These are phyloP conservation scores for Danaus melanippus DNA, from an alignment of 1,140 invertebrate genomes.

Conservation along the genomic window DNA sequence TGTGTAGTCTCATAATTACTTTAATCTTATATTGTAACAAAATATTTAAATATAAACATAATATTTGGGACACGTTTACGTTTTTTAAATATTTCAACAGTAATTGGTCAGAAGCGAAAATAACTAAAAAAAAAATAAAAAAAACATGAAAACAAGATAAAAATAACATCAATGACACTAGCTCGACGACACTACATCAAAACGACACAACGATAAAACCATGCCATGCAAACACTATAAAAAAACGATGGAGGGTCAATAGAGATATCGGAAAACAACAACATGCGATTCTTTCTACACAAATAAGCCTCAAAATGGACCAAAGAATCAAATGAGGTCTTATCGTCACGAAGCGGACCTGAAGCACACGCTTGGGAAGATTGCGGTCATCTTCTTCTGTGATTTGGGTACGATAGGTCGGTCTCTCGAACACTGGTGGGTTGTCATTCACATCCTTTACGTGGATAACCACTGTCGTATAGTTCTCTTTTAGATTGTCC, in stretches of 20 bases:
- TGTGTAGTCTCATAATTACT: too few species aligned
- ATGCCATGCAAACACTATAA: slow-evolving; percentile 58
- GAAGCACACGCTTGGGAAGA: slow-evolving; percentile 92
- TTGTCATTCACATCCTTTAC: slow-evolving; percentile 97
- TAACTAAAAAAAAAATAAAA: slow-evolving; percentile 14
- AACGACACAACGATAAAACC: slow-evolving; percentile 43
- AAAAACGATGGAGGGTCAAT: slow-evolving; percentile 26
- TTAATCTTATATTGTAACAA: too few species aligned
- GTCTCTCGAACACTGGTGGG: slow-evolving; percentile 85
- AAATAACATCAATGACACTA: slow-evolving; percentile 27
- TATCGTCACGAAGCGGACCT: slow-evolving; percentile 76
- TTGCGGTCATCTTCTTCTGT: slow-evolving; percentile 96
- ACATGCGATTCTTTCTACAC: slow-evolving; percentile 41
- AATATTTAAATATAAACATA: not conserved
- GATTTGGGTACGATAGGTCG: slow-evolving; percentile 95
- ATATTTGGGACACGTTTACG: slow-evolving; percentile 3
- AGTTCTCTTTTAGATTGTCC: slow-evolving; percentile 96
- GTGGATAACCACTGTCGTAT: slow-evolving; percentile 95
- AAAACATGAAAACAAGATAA: slow-evolving; percentile 18
- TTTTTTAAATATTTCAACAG: too few species aligned
- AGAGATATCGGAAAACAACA: slow-evolving; percentile 24
- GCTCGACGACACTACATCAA: slow-evolving; percentile 40
- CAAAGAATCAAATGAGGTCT: slow-evolving; percentile 38
- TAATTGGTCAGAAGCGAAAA: too few species aligned
- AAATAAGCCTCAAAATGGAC: slow-evolving; percentile 24